Evolutionary conservation across 2,888 invertebrate species (phyloP).

Genomic region (Bruchidius siliquastri): DNA sequence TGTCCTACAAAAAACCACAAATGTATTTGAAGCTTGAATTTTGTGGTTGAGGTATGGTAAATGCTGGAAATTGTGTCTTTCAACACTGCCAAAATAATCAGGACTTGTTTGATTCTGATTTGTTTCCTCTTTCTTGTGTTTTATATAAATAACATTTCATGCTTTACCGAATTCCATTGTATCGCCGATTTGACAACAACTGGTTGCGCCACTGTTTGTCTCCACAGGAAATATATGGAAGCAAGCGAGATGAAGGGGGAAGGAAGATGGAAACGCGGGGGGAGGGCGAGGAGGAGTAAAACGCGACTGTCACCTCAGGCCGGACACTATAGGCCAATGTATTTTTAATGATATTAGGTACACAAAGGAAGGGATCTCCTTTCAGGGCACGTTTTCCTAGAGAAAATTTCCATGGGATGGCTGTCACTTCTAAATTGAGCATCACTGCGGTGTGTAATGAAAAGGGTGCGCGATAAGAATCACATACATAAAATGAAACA

Average conservation of each 20-base stretch:
- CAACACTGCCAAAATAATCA: too few species aligned
- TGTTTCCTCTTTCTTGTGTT: too few species aligned
- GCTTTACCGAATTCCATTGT: too few species aligned
- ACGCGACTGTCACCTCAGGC: slow-evolving; percentile 39
- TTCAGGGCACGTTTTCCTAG: slow-evolving; percentile 9
- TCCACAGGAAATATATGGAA: not conserved
- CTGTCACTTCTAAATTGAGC: not conserved
- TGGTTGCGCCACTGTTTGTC: slow-evolving; percentile 5
- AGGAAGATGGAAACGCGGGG: slow-evolving; percentile 5
- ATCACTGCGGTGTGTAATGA: not conserved
- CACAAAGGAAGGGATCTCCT: slow-evolving; percentile 14
- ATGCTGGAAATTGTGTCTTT: too few species aligned
- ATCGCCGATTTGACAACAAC: too few species aligned
- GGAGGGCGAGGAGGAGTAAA: slow-evolving; percentile 14
- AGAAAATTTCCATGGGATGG: slow-evolving; percentile 7
- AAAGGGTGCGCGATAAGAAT: not conserved
- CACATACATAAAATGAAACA: not conserved
- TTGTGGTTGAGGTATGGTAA: too few species aligned
- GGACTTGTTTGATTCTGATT: too few species aligned
- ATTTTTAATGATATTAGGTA: slow-evolving; percentile 40
- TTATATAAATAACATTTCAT: too few species aligned
- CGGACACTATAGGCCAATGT: slow-evolving; percentile 42
- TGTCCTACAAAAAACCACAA: too few species aligned
- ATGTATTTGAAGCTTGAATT: too few species aligned
- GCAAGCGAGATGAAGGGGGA: slow-evolving; percentile 11